phyloP scores from a whole-genome alignment of 2,113 vertebrate species.

The Narcine bancroftii region DNA sequence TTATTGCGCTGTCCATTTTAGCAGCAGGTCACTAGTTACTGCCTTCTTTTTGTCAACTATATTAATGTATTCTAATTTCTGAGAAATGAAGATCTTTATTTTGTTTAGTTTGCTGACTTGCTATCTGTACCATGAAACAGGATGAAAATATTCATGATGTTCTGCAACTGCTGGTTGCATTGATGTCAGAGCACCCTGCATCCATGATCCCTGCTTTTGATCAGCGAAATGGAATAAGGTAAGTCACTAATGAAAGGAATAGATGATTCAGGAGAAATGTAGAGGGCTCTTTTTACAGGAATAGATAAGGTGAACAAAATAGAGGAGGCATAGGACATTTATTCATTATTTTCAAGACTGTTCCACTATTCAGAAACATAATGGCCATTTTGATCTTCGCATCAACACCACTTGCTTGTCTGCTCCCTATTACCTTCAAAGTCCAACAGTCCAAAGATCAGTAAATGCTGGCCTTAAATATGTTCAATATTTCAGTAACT shows the following conservation, averaged over 20 bases:
- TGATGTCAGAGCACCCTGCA: conserved; percentile 94
- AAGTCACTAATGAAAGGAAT: conserved; percentile 43
- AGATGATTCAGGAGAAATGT: neutral
- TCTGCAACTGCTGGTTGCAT: conserved; percentile 86
- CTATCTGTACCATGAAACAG: conserved; percentile 50
- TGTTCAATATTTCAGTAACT: too few relatives aligned
- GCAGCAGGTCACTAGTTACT: neutral
- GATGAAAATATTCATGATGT: conserved; percentile 97
- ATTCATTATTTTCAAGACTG: too few relatives aligned
- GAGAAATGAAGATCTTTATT: neutral
- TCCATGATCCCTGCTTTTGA: conserved; percentile 98
- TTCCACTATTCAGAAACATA: too few relatives aligned
- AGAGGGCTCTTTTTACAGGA: neutral
- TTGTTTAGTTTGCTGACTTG: neutral
- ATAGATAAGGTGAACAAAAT: neutral
- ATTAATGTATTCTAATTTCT: neutral
- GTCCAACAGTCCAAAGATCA: too few relatives aligned
- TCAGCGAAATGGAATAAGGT: conserved; percentile 96
- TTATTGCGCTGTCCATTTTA: neutral
- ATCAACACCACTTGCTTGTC: too few relatives aligned
- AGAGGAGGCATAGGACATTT: neutral
- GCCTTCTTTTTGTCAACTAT: neutral
- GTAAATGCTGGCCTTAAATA: too few relatives aligned
- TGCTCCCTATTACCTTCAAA: too few relatives aligned
- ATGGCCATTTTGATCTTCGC: too few relatives aligned